These are phyloP conservation scores for Augochlorella aurata DNA, from an alignment of 2,888 invertebrate species.

Conservation along the genomic window DNA sequence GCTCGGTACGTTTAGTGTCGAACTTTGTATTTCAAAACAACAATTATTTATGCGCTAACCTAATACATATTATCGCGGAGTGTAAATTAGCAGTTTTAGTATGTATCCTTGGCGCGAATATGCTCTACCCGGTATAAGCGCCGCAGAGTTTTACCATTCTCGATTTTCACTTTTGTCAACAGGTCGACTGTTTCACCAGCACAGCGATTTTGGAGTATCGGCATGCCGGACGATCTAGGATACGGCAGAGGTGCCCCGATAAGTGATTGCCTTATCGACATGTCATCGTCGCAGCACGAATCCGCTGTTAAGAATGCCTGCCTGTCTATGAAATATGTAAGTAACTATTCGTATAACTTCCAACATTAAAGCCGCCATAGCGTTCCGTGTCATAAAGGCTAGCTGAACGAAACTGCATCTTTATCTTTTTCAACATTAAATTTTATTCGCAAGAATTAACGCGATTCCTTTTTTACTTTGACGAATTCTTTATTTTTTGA, in stretches of 20 bases:
- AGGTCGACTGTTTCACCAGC: background rate
- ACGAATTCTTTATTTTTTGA: too few species aligned
- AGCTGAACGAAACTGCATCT: too few species aligned
- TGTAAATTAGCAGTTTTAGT: too few species aligned
- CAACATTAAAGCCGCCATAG: background rate
- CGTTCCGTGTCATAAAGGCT: too few species aligned
- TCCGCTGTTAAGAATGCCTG: constrained; percentile 31
- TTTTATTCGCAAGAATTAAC: too few species aligned
- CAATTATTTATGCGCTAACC: too few species aligned
- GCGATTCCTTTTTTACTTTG: too few species aligned
- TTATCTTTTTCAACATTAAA: too few species aligned
- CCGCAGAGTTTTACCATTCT: background rate
- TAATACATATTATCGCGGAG: too few species aligned
- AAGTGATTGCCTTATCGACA: constrained; percentile 61
- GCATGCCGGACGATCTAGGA: constrained; percentile 58
- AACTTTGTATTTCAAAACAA: too few species aligned
- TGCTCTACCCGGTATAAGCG: background rate
- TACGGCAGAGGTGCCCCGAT: constrained; percentile 52
- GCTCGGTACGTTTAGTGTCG: too few species aligned
- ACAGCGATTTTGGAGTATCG: constrained; percentile 52
- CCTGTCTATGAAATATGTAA: constrained; percentile 49
- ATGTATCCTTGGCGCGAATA: background rate
- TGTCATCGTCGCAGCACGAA: constrained; percentile 39
- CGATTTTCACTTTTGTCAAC: background rate
- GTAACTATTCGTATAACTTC: constrained; percentile 37